phyloP scores from a whole-genome alignment of 1,140 invertebrate genomes.

The Calephelis virginiensis region DNA sequence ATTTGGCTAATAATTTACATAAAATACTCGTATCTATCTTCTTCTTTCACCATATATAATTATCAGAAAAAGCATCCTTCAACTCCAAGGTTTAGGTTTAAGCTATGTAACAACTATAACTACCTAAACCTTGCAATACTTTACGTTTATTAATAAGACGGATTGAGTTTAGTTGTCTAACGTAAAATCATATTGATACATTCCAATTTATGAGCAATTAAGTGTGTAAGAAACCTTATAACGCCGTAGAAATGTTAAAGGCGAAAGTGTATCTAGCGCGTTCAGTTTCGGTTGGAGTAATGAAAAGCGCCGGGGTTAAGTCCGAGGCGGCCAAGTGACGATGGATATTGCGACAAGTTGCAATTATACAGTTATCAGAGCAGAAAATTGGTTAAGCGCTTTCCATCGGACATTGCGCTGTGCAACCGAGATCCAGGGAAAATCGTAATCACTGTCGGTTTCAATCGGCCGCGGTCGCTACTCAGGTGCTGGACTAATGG shows the following conservation, averaged over 20 bases:
- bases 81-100: no score
- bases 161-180: no score
- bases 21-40: no score
- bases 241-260: slow-evolving; percentile 35
- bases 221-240: neutral
- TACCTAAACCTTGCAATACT: no score
- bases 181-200: no score
- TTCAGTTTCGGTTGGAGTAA: slow-evolving; percentile 54
- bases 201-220: no score
- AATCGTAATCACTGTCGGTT: slow-evolving; percentile 78
- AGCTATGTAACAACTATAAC: no score
- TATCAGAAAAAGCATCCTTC: no score
- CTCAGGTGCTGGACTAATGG: slow-evolving; percentile 27
- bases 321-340: slow-evolving; percentile 52
- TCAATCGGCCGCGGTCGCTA: slow-evolving; percentile 61
- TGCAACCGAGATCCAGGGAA: slow-evolving; percentile 69
- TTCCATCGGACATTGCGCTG: slow-evolving; percentile 74
- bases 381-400: slow-evolving; percentile 76
- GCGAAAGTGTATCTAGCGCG: slow-evolving; percentile 65
- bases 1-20: no score
- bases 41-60: no score
- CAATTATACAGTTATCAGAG: slow-evolving; percentile 77
- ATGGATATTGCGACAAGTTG: slow-evolving; percentile 61
- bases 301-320: slow-evolving; percentile 66
- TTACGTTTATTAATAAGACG: no score